Evolutionary conservation across 2,113 vertebrate species (phyloP), one percentile per base, ranked within the genome.

Genomic region (Scalopus aquaticus): DNA sequence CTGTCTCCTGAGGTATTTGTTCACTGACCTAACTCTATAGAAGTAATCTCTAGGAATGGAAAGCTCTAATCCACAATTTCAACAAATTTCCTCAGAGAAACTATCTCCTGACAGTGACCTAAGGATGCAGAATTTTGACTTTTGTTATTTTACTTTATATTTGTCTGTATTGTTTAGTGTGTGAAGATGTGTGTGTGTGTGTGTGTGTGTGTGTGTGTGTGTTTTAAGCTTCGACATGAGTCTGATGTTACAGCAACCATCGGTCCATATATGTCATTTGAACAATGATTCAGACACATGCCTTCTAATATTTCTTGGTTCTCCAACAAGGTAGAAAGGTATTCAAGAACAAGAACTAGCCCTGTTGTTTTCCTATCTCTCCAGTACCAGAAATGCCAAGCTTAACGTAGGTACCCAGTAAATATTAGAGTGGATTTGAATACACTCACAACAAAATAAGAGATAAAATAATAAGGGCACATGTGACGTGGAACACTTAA

Each of bases 51-150:
- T 28, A 80, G 13, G 35, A 32, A 32, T 32, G 9, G 42, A 0
- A 11, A 4, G n/a, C 20, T 37, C n/a, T 77, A 42, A n/a, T 73
- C 51, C 49, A 58, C 54, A 56, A 74, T 62, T 35, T 93, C 77
- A 89, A 67, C 19, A 69, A 64, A 8, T 19, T 89, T 12, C 20
- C 11, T 2, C 35, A n/a, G 58, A 91, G 60, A 88, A 85, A 72
- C 20, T 17, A 82, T 16, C 22, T 16, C 5, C 42, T 58, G 46
- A n/a, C 28, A 60, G 28, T 64, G 44, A 85, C 54, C 42, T 64
- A 32, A 37, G 26, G 16, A 89, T 60, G 12, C 51, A 85, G 78
- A 67, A 88, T 82, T 81, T 56, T 97, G n/a, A 86, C 69, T 44
- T 44, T n/a, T 69, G 35, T 19, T 64, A 13, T 78, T 87, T n/a